Conservation (phyloP, 2,113 vertebrate genomes). For the Copsychus sechellarum region DNA sequence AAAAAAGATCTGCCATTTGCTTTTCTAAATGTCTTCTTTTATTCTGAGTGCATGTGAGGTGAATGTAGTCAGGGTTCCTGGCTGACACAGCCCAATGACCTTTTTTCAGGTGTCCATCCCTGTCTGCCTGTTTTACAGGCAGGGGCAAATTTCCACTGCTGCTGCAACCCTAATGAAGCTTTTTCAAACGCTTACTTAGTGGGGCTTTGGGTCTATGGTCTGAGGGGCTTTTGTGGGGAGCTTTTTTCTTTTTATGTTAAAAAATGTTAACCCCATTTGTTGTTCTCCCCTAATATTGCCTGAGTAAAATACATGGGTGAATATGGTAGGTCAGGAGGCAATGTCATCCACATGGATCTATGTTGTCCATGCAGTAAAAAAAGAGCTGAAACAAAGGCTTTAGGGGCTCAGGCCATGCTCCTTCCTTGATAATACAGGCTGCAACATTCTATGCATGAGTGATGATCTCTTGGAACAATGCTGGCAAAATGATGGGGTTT, state of each 20-base stretch:
- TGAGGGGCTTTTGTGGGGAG: background rate
- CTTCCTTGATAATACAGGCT: background rate
- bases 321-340: accelerated
- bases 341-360: accelerated
- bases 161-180: background rate
- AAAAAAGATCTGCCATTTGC: background rate
- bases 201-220: background rate
- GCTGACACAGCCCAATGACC: background rate
- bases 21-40: background rate
- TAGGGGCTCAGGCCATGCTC: background rate
- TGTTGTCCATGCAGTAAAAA: background rate
- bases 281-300: background rate
- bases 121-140: background rate
- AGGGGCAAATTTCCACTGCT: background rate
- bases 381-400: background rate
- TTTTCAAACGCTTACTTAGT: background rate
- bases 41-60: background rate
- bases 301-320: background rate
- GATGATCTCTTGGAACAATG: accelerated
- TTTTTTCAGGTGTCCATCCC: accelerated
- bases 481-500: background rate
- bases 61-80: background rate
- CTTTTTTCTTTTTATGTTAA: background rate
- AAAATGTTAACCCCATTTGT: background rate
- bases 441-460: background rate